phyloP scores from a whole-genome alignment of 2,888 invertebrate species.

The Pteria penguin region DNA sequence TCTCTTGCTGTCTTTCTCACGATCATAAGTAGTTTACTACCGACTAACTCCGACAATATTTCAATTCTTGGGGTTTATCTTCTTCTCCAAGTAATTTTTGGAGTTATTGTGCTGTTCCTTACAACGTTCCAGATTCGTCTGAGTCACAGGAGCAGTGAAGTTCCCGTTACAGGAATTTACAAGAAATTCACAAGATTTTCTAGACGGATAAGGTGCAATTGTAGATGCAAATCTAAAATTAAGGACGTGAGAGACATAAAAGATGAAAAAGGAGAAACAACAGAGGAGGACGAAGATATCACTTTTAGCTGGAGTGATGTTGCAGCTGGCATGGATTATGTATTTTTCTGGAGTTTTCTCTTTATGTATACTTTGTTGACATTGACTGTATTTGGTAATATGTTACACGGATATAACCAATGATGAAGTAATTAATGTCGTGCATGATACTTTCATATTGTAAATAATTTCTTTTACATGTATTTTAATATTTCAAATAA shows the following conservation, averaged over 20 bases:
- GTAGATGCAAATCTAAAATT: neutral
- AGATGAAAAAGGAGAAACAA: neutral
- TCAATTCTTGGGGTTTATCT: neutral
- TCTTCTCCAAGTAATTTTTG: neutral
- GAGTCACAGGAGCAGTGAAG: neutral
- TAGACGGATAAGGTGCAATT: neutral
- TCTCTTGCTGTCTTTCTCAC: slow-evolving; percentile 1
- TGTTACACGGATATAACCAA: too few species aligned
- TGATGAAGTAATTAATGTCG: too few species aligned
- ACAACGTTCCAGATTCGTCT: neutral
- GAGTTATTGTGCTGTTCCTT: neutral
- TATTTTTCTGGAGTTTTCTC: neutral
- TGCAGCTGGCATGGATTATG: neutral
- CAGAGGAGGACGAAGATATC: neutral
- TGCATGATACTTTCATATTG: too few species aligned
- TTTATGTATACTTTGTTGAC: neutral
- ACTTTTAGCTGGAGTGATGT: neutral
- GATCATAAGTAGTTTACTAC: neutral
- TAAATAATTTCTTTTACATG: too few species aligned
- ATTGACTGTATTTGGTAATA: neutral
- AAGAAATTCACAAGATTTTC: neutral
- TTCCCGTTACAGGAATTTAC: neutral
- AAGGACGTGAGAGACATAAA: neutral
- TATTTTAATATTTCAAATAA: too few species aligned
- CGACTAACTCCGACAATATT: neutral